A percentile compares a stretch with the other conserved stretches of the same genome.
These are phyloP conservation scores for Pammene aurita DNA, from an alignment of 2,888 invertebrate species.

Conservation along the genomic window DNA sequence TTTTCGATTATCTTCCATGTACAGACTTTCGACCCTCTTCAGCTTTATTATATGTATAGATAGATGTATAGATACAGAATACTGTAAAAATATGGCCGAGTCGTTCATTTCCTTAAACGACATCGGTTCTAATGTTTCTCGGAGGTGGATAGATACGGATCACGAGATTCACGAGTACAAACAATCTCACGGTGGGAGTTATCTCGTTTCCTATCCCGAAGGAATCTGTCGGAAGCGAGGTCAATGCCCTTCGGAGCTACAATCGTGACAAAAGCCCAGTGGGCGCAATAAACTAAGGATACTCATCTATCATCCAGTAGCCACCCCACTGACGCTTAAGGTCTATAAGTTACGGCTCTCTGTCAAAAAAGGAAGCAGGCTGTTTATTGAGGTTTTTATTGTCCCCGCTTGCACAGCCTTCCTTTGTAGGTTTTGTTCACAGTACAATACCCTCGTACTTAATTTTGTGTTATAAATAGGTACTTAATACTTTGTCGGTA, in stretches of 20 bases:
- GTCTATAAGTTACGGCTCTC: conserved; percentile 73
- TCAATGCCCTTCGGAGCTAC: conserved; percentile 69
- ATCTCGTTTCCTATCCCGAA: conserved; percentile 60
- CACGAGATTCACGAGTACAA: conserved; percentile 60
- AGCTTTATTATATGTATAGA: too few relatives aligned
- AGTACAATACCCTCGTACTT: conserved; percentile 49
- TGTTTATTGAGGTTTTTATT: conserved; percentile 72
- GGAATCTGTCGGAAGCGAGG: conserved; percentile 66
- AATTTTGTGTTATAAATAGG: conserved; percentile 22
- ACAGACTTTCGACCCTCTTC: too few relatives aligned
- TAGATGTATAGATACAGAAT: not conserved
- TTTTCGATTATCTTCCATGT: too few relatives aligned
- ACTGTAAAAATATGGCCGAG: not conserved
- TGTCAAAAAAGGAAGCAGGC: conserved; percentile 63
- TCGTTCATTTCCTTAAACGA: conserved; percentile 50
- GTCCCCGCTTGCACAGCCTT: conserved; percentile 56
- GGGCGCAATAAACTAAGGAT: conserved; percentile 70
- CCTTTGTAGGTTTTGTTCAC: conserved; percentile 63
- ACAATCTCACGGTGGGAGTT: conserved; percentile 61
- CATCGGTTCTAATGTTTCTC: conserved; percentile 54
- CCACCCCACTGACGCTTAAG: conserved; percentile 64
- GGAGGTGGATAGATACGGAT: conserved; percentile 64
- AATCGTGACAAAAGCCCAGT: conserved; percentile 64
- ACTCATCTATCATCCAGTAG: conserved; percentile 77
- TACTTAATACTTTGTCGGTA: not conserved